phyloP scores from a whole-genome alignment of 2,113 vertebrate species.

The Lutjanus erythropterus region DNA sequence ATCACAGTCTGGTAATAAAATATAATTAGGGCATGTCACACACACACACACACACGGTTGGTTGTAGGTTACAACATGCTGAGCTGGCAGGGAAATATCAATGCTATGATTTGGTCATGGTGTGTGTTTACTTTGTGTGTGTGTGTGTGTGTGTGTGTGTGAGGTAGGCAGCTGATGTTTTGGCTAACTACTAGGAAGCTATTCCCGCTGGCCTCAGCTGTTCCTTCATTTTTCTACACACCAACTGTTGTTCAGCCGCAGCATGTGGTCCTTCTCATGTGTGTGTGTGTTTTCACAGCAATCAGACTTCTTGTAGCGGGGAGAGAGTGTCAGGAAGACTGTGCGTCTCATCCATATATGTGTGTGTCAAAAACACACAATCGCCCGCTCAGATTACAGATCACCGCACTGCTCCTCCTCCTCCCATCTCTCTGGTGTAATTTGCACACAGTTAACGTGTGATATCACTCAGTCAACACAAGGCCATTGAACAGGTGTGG shows the following conservation, averaged over 20 bases:
- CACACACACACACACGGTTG: neutral
- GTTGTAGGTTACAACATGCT: constrained; percentile 33
- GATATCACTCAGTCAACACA: constrained; percentile 69
- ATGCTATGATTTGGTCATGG: constrained; percentile 6
- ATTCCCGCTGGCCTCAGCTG: constrained; percentile 70
- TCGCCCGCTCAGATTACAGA: constrained; percentile 28
- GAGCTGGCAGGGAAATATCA: constrained; percentile 33
- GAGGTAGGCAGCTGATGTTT: constrained; percentile 59
- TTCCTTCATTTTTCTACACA: constrained; percentile 35
- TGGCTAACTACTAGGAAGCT: constrained; percentile 46
- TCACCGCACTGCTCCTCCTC: neutral
- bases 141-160: neutral
- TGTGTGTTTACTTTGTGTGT: constrained; percentile 18
- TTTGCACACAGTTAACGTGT: constrained; percentile 53
- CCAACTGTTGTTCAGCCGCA: constrained; percentile 68
- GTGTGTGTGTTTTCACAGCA: constrained; percentile 55
- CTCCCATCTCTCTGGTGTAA: constrained; percentile 20
- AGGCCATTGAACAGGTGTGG: constrained; percentile 72
- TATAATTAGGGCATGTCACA: neutral
- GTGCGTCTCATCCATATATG: constrained; percentile 12
- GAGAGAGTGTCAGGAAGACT: constrained; percentile 20
- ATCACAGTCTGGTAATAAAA: constrained; percentile 32
- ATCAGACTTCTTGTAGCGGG: constrained; percentile 34
- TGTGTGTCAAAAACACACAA: constrained; percentile 21
- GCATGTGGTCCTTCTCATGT: constrained; percentile 37